Base-by-base conservation (phyloP, 2,888 invertebrate genomes). In the Drosophila cognata region DNA sequence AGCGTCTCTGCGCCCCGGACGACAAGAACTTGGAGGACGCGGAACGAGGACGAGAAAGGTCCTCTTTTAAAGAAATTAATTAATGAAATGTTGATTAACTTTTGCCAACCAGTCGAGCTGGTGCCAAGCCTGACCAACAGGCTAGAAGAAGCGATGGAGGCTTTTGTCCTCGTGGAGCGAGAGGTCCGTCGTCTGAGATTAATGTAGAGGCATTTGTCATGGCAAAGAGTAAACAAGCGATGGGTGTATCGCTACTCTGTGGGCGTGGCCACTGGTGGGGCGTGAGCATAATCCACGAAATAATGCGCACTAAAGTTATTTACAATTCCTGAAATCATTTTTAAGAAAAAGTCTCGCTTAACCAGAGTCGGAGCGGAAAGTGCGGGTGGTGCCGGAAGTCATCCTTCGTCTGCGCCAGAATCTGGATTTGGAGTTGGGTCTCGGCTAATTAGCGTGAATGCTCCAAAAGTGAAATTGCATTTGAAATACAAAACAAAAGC, bases 61-160 rank as follows among this genome's bases (percentile, higher is more conserved):
- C 28, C 29, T 29, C 38, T 88, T 85, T 85, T 90, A 88, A 88
- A 89, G 85, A 89, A 86, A 91, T 91, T 91, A 91, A 91, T 92
- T 91, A 91, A 90, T 87, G 86, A 89, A 91, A 92, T 91, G 92
- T 90, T 91, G 91, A 92, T 91, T 91, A 91, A 92, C 88, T 92
- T 91, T 91, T 84, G 91, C 82, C 88, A 88, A 82, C 59, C 84
- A 77, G 75, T 69, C 46, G 60, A 68, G 46, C 63, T 46, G 60
- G 16, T 51, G 55, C 60, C 56, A 38, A 46, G 79, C 64, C 66
- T 64, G 74, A 66, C 74, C 78, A 61, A 55, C 61, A 57, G 53
- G n/a, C 50, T 31, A 55, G 29, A 16, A 29, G 41, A 41, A 50
- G 21, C 50, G 31, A 13, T 16, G 52, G n/a, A 4, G 38, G 36